These are phyloP conservation scores for Himalopsyche tibetana DNA, from an alignment of 2,888 invertebrate genomes.

Conservation along the genomic window DNA sequence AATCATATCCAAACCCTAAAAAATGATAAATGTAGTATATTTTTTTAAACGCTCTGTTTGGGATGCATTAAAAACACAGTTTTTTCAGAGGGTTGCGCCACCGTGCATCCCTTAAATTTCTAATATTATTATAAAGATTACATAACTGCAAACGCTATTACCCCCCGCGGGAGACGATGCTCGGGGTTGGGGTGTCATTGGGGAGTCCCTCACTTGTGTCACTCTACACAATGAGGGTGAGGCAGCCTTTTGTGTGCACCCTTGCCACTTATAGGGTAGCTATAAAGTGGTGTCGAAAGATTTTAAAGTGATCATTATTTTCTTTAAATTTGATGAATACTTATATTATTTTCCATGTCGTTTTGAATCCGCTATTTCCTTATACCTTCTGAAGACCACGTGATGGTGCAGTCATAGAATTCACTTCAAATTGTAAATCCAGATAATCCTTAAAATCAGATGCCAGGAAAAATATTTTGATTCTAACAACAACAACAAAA, in stretches of 20 bases:
- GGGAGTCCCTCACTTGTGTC: slow-evolving; percentile 59
- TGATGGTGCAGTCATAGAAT: too few relatives aligned
- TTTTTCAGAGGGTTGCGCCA: slow-evolving; percentile 39
- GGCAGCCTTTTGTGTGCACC: slow-evolving; percentile 64
- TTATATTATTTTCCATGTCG: too few relatives aligned
- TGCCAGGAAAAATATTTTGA: too few relatives aligned
- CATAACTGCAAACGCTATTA: slow-evolving; percentile 66
- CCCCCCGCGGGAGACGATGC: slow-evolving; percentile 51
- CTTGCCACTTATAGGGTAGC: slow-evolving; percentile 50
- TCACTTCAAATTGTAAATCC: too few relatives aligned
- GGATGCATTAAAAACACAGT: slow-evolving; percentile 36
- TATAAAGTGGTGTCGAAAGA: neutral
- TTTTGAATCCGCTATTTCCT: too few relatives aligned
- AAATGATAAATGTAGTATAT: slow-evolving; percentile 60
- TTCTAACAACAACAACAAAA: too few relatives aligned
- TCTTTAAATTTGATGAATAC: too few relatives aligned
- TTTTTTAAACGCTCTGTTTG: slow-evolving; percentile 62
- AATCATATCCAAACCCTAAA: slow-evolving; percentile 21
- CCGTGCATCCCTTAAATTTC: slow-evolving; percentile 57
- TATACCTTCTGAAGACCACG: too few relatives aligned
- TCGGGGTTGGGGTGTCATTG: slow-evolving; percentile 34
- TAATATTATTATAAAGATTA: slow-evolving; percentile 66
- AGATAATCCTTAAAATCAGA: too few relatives aligned
- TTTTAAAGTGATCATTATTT: too few relatives aligned
- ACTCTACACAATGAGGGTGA: slow-evolving; percentile 65